Evolutionary conservation across 2,888 invertebrate genomes (phyloP), one percentile per base, ranked within the genome.

Genomic region (Chaetoderma sp.): DNA sequence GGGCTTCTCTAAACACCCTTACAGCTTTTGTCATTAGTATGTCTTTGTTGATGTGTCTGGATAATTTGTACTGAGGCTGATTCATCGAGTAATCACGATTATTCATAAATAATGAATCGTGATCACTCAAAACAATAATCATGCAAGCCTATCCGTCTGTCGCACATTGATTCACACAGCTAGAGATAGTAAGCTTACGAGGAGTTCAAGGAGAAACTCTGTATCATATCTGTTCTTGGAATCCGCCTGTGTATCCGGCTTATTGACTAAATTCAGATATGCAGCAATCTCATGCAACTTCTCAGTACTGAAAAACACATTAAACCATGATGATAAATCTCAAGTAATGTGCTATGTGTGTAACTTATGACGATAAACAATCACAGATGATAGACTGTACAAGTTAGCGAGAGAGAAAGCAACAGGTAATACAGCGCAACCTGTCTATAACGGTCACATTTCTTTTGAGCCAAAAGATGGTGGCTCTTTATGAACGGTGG

Each of bases 231-330:
- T 47, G 13, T 52, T 50, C 18, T 70, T 67, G 27, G 63, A 61
- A n/a, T 75, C 75, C 28, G 74, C 64, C 6, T 92, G 91, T 70
- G 92, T 91, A 21, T 91, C 92, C 61, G 90, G 88, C 0, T 91
- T 89, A 0, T 96, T 95, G 4, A 98, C 92, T 45, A 98, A 89
- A 86, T 94, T 93, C 67, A 98, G 87, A 81, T 94, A 93, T 2
- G 92, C 93, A 0, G 95, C 94, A 59, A 98, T 93, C 8, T 92
- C 91, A 72, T 93, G 91, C 5, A 98, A 88, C 74, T 93, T 94
- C 54, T 92, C 91, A 75, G 92, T 91, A 73, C 92, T 92, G 76
- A 3, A 63, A 56, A 54, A 30, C 18, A 50, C n/a, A n/a, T n/a
- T n/a, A n/a, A n/a, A n/a, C 47, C 66, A 66, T 23, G 18, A 6